Conservation (phyloP, 2,113 vertebrate genomes). For the Larimichthys crocea region DNA sequence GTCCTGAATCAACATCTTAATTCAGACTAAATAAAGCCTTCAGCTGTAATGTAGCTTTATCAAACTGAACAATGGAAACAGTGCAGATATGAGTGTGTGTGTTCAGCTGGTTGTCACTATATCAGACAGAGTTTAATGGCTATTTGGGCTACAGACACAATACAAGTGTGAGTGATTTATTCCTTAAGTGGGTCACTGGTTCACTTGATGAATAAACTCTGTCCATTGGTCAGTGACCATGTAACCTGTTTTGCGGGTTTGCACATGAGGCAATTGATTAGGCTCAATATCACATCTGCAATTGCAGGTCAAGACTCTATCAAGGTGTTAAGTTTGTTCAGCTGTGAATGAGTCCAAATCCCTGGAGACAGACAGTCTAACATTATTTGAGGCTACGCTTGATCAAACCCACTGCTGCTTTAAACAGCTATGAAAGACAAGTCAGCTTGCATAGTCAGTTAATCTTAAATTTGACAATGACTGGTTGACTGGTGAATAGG, state of each 20-base stretch:
- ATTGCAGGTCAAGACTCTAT: slow-evolving; percentile 18
- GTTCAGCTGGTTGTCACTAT: neutral
- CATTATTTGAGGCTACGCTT: neutral
- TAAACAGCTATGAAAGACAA: slow-evolving; percentile 17
- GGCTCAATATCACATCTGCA: slow-evolving; percentile 24
- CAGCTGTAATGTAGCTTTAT: slow-evolving; percentile 12
- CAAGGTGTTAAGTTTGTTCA: slow-evolving; percentile 29
- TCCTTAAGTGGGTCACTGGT: slow-evolving; percentile 33
- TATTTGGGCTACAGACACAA: neutral
- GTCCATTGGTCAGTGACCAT: slow-evolving; percentile 20
- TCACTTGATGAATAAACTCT: slow-evolving; percentile 41
- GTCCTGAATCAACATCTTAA: slow-evolving; percentile 25
- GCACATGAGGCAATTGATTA: slow-evolving; percentile 39
- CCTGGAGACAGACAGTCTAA: slow-evolving; percentile 25
- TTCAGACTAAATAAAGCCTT: slow-evolving; percentile 32
- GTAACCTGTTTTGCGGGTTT: slow-evolving; percentile 25
- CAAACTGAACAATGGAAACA: slow-evolving; percentile 5
- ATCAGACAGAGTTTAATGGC: slow-evolving; percentile 22
- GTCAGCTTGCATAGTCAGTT: neutral
- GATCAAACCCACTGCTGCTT: slow-evolving; percentile 5
- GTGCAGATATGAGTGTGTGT: slow-evolving; percentile 5
- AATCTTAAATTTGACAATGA: slow-evolving; percentile 6
- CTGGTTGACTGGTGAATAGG: neutral
- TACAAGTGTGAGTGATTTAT: slow-evolving; percentile 30
- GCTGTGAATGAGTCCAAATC: slow-evolving; percentile 18